Evolutionary conservation across 2,113 vertebrate genomes (phyloP).

Genomic region (Hypocryptadius cinnamomeus): DNA sequence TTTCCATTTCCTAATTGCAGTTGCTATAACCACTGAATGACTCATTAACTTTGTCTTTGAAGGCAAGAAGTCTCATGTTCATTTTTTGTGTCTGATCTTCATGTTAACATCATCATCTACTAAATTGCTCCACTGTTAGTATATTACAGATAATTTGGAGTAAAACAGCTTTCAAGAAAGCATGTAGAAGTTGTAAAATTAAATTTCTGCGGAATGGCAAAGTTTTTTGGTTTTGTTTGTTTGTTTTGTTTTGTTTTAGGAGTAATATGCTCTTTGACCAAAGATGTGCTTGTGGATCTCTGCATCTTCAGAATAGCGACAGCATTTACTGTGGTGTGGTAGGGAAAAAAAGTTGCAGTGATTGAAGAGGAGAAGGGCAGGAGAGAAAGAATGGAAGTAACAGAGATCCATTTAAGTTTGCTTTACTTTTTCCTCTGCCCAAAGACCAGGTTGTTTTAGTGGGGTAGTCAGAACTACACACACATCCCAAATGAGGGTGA

Average conservation of each 20-base stretch:
- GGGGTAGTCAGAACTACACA: background rate
- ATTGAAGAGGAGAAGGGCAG: background rate
- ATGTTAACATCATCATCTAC: background rate
- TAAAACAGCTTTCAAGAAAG: background rate
- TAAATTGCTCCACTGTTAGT: background rate
- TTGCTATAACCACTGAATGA: background rate
- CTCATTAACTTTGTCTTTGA: background rate
- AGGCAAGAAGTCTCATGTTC: background rate
- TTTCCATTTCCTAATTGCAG: background rate
- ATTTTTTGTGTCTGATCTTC: background rate
- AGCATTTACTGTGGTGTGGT: background rate
- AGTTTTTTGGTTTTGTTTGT: background rate
- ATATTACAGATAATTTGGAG: background rate
- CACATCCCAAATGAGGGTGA: background rate
- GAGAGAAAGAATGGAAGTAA: background rate
- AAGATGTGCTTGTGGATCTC: background rate
- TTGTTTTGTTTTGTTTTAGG: background rate
- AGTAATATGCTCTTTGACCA: background rate
- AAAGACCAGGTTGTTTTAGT: background rate
- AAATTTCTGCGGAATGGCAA: background rate
- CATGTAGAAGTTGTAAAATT: background rate
- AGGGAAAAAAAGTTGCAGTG: background rate
- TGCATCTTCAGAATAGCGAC: background rate
- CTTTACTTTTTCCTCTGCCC: background rate
- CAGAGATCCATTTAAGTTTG: background rate